Evolutionary conservation across 2,888 invertebrate genomes (phyloP), one percentile per base, ranked within the genome.

Genomic region (Aspidiotus destructor): DNA sequence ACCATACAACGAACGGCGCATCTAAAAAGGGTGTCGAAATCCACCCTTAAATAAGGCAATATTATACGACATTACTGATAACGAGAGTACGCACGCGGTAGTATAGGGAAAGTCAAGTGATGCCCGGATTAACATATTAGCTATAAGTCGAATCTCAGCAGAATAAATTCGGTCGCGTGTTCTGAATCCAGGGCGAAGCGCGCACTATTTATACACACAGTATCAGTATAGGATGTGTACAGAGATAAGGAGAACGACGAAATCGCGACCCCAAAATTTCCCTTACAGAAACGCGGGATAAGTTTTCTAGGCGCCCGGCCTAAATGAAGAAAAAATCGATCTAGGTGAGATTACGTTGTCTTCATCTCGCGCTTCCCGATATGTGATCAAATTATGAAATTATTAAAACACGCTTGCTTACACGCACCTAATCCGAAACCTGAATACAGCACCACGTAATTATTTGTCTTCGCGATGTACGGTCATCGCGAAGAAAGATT

Each of bases 101-200:
- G 28, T 28, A 28, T 28, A 64, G 58, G 58, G 65, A 58, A 58
- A 65, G 65, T 65, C 65, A 65, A 65, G 65, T 65, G 65, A 65
- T 65, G 61, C 57, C 55, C 62, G 69, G 69, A 61, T 69, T 69
- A 69, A 69, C 69, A 69, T 69, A 69, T 69, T 69, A 69, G 69
- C 58, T 69, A 42, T 53, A 62, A 16, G 48, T 44, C 60, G 61
- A 69, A 69, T 69, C 69, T 53, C 17, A 52, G 58, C 55, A 69
- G 61, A 69, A 69, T 69, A 69, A 69, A 69, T 61, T 69, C 55
- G 44, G 69, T 65, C 65, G 58, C 65, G 65, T 65, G 65, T 65
- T 65, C 13, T 48, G 65, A 64, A 58, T 42, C 17, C 41, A 16
- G 52, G 63, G 53, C 63, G 53, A 41, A 54, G 48, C n/a, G 28